phyloP scores from a whole-genome alignment of 2,888 invertebrate species.

The Thecocarcelia acutangulata region DNA sequence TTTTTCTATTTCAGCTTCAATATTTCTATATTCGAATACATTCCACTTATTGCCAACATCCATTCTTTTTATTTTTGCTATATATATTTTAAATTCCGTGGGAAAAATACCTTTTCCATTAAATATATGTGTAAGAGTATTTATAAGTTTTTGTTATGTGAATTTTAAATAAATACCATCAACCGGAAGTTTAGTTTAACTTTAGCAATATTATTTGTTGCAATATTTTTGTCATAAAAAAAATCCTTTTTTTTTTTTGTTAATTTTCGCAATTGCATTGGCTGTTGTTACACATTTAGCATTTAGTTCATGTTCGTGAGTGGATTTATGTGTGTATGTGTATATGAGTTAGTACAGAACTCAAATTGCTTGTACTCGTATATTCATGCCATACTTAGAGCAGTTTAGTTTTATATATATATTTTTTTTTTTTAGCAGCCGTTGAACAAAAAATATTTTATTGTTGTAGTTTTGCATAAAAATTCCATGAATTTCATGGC shows the following conservation, averaged over 20 bases:
- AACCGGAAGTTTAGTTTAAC: conserved; percentile 61
- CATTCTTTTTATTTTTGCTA: not conserved
- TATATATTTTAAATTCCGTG: not conserved
- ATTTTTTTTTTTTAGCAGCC: conserved; percentile 38
- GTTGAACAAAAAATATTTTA: conserved; percentile 49
- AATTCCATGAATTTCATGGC: conserved; percentile 75
- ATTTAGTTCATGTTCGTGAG: not conserved
- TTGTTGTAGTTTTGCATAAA: conserved; percentile 72
- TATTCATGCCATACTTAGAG: conserved; percentile 46
- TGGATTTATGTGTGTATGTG: not conserved
- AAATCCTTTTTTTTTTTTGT: not conserved
- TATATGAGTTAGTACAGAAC: not conserved
- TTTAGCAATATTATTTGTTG: conserved; percentile 51
- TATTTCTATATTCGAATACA: no score
- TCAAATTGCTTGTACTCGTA: conserved; percentile 12
- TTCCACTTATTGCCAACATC: no score
- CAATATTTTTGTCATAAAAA: conserved; percentile 30
- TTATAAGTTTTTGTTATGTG: conserved; percentile 3
- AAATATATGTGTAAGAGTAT: not conserved
- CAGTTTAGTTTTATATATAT: conserved; percentile 41
- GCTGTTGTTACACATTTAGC: conserved; percentile 8
- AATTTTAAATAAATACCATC: conserved; percentile 46
- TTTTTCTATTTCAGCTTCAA: no score
- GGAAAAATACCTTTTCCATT: no score
- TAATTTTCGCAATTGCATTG: conserved; percentile 8